Evolutionary conservation across 2,888 invertebrate genomes (phyloP).

Genomic region (Cryptus viduatorius): DNA sequence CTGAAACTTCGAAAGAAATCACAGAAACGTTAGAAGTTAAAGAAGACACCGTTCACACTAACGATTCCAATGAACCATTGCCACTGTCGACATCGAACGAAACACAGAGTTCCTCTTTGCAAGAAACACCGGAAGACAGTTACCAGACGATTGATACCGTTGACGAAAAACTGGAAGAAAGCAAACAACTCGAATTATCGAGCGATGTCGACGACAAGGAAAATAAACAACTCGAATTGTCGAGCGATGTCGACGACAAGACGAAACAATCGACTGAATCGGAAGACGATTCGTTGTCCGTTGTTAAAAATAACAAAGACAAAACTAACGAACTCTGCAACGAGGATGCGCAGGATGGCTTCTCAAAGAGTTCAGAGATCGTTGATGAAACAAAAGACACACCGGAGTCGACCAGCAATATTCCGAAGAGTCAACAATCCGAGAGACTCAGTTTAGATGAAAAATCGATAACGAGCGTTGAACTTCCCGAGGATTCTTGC

Average conservation of each 20-base stretch:
- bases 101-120: conserved; percentile 35
- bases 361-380: conserved; percentile 59
- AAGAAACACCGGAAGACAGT: conserved; percentile 44
- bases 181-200: conserved; percentile 31
- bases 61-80: conserved; percentile 45
- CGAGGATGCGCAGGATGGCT: conserved; percentile 66
- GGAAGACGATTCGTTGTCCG: conserved; percentile 50
- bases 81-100: conserved; percentile 45
- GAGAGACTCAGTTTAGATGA: conserved; percentile 26
- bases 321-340: conserved; percentile 53
- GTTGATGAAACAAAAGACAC: conserved; percentile 22
- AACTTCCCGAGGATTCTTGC: conserved; percentile 52
- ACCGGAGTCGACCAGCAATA: conserved; percentile 21
- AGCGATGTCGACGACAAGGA: conserved; percentile 20
- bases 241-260: conserved; percentile 59
- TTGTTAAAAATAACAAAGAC: conserved; percentile 36
- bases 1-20: conserved; percentile 36
- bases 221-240: conserved; percentile 26
- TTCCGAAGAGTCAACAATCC: conserved; percentile 2
- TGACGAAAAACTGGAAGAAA: conserved; percentile 58
- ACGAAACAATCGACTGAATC: conserved; percentile 64
- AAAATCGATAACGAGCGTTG: conserved; percentile 43
- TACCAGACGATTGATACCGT: conserved; percentile 41
- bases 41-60: background rate
- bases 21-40: conserved; percentile 20